Percentiles rank a stretch among this genome's conserved stretches.
Conservation (phyloP, 2,113 vertebrate genomes). For the Grammomys surdaster region DNA sequence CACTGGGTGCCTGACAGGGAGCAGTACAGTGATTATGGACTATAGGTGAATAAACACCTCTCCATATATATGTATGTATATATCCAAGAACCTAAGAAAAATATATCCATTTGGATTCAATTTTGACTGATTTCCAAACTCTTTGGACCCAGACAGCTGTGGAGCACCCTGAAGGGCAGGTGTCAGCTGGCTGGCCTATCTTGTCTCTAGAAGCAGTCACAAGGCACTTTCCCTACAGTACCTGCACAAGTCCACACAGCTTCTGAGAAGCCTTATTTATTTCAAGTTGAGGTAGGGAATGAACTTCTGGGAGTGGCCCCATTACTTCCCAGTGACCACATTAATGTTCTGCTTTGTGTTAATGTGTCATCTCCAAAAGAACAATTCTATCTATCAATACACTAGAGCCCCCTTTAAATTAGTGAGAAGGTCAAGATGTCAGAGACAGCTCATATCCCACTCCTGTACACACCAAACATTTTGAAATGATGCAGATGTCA, state of each 20-base stretch:
- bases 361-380: neutral
- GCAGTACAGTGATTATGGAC: neutral
- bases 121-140: neutral
- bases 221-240: too few relatives aligned
- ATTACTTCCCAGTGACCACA: neutral
- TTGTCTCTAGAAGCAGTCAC: neutral
- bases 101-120: neutral
- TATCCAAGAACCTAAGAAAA: too few relatives aligned
- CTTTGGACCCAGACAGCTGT: neutral
- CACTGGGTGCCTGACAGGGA: accelerated
- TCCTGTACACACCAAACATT: neutral
- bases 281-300: neutral
- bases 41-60: neutral
- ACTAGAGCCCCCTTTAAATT: neutral
- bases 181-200: neutral
- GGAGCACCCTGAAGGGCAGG: neutral
- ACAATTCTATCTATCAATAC: too few relatives aligned
- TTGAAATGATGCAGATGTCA: neutral
- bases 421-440: neutral
- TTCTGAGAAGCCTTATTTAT: neutral
- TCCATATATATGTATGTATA: neutral
- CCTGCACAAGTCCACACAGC: accelerated
- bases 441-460: neutral
- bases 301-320: too few relatives aligned
- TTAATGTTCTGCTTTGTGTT: neutral